Base-by-base conservation (phyloP, 2,888 invertebrate genomes). In the Caenorhabditis sp. region DNA sequence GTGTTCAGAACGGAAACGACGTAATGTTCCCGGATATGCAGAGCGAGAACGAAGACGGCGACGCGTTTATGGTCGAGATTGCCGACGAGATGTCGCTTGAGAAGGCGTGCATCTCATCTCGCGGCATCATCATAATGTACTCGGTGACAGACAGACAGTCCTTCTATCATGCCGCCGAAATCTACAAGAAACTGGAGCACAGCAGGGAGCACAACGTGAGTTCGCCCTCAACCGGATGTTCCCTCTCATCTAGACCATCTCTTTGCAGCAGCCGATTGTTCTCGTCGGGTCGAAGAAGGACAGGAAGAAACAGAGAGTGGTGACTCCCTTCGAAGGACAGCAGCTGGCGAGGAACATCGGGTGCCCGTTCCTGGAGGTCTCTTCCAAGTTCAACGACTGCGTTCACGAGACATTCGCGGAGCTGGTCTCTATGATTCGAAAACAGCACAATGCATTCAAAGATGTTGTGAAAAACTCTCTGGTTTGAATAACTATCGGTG, bases 341-440 rank as follows among this genome's bases (percentile, higher is more conserved):
- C 45, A 66, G 39, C 65, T 82, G 24, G 78, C 79, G 17, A 35
- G 70, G 20, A 46, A 22, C 30, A 26, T 80, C 20, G 62, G 53
- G 1, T 73, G 78, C 26, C 79, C 81, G 9, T 82, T 82, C 41
- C 41, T 78, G 13, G 81, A 82, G 50, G 79, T 82, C 0, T 82
- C 81, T 9, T 65, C 79, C 0, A 82, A 82, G 41, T 24, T 45
- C 20, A 82, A 82, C 53, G 81, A 82, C 48, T 62, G 72, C 35
- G 81, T 82, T 7, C 65, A 78, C 45, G 79, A 82, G 35, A 61
- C 70, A 8, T 77, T 77, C 17, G 39, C 56, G n/a, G 72, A 77
- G 50, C 72, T 77, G 4, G 65, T 77, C 13, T 37, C 52, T 35
- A 15, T 77, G 32, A 45, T 77, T 62, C 66, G 72, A 39, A 63